A percentile compares a stretch with the other conserved stretches of the same genome.
These are phyloP conservation scores for Heterodera filipjevi DNA, from an alignment of 2,888 invertebrate species.

Conservation along the genomic window DNA sequence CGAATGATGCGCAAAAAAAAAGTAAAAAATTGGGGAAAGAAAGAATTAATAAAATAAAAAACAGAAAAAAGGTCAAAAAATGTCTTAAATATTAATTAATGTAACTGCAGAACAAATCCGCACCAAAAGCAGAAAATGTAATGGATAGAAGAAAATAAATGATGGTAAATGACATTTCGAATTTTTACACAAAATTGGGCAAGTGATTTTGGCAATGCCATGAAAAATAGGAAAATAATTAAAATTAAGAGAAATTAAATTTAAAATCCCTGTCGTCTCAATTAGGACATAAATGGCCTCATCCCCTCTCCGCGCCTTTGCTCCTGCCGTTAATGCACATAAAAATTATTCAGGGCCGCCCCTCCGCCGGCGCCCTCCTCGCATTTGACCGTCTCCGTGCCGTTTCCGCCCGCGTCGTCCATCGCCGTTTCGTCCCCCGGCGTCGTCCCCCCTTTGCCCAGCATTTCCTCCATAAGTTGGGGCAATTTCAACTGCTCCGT, in stretches of 20 bases:
- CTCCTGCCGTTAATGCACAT: background rate
- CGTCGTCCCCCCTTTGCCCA: background rate
- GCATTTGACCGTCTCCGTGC: background rate
- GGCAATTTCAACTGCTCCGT: constrained; percentile 22
- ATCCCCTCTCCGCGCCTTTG: background rate
- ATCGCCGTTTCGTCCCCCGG: background rate
- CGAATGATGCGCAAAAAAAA: background rate
- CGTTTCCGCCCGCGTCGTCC: background rate
- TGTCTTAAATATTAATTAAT: background rate
- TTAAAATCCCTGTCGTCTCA: background rate
- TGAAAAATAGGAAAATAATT: background rate
- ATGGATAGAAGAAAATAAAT: background rate
- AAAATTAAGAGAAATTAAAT: background rate
- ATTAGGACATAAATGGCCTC: background rate
- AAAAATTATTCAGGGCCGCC: background rate
- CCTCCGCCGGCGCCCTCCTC: background rate
- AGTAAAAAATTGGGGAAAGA: background rate
- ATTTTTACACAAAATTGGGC: background rate
- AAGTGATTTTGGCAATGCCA: background rate
- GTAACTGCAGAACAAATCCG: too few species aligned
- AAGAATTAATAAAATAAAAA: background rate
- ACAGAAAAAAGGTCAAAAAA: background rate
- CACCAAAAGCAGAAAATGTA: background rate
- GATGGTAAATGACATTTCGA: background rate
- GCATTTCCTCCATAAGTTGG: constrained; percentile 27